These are phyloP conservation scores for Climacteris rufus DNA, from an alignment of 2,113 vertebrate genomes.

Conservation along the genomic window DNA sequence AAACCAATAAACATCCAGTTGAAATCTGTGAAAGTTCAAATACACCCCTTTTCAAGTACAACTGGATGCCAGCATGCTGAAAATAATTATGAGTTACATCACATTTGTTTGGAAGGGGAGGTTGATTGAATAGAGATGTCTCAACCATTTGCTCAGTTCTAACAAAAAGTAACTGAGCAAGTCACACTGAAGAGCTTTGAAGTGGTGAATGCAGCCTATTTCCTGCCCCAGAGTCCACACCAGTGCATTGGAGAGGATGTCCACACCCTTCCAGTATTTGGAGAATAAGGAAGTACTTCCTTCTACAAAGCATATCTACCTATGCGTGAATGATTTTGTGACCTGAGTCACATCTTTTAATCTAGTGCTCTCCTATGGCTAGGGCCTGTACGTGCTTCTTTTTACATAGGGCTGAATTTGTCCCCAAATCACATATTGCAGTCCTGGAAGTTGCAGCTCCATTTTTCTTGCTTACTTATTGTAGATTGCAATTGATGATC, in stretches of 20 bases:
- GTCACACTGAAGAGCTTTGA: neutral
- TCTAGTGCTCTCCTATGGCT: neutral
- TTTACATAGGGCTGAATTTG: neutral
- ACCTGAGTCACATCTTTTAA: neutral
- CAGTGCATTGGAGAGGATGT: neutral
- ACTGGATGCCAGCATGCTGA: neutral
- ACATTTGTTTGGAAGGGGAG: neutral
- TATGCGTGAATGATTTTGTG: neutral
- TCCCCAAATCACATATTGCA: neutral
- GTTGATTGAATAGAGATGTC: neutral
- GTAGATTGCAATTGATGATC: neutral
- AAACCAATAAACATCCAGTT: neutral
- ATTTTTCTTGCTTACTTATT: slow-evolving; percentile 31
- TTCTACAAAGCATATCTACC: neutral
- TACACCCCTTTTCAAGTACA: neutral
- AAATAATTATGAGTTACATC: neutral
- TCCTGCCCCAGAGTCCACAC: neutral
- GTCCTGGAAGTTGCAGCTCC: neutral
- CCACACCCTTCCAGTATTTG: neutral
- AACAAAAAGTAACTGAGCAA: neutral
- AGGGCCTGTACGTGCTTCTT: neutral
- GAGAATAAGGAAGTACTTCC: neutral
- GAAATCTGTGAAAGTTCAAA: neutral
- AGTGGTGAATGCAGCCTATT: neutral
- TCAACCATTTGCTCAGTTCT: neutral